Percentiles rank a stretch among this genome's conserved stretches.
phyloP scores from a whole-genome alignment of 2,113 vertebrate species.

The Brachypodius melanocephalos region DNA sequence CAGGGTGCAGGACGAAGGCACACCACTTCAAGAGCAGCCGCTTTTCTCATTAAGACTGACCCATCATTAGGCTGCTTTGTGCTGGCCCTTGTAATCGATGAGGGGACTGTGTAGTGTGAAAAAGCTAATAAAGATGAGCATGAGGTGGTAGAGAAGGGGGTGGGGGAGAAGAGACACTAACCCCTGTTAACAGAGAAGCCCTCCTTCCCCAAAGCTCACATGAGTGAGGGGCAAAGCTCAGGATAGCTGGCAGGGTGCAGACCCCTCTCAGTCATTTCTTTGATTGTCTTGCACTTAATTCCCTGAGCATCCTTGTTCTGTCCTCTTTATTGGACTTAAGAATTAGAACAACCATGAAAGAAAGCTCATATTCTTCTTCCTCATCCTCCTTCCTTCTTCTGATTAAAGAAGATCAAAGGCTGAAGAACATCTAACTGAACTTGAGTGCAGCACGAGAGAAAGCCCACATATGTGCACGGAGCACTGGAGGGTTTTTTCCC shows the following conservation, averaged over 20 bases:
- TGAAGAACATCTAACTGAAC: not conserved
- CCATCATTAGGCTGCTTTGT: conserved; percentile 88
- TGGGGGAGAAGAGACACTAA: conserved; percentile 14
- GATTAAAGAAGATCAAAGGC: conserved; percentile 38
- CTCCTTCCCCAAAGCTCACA: not conserved
- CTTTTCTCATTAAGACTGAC: conserved; percentile 91
- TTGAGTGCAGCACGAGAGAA: not conserved
- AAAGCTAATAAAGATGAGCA: conserved; percentile 66
- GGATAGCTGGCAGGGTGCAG: conserved; percentile 20
- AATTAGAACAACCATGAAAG: conserved; percentile 11
- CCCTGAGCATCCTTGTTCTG: not conserved
- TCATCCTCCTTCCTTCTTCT: not conserved
- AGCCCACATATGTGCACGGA: not conserved
- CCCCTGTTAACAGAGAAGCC: conserved; percentile 1
- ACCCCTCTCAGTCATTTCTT: conserved; percentile 11
- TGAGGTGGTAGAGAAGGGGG: conserved; percentile 17
- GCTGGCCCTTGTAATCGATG: conserved; percentile 87
- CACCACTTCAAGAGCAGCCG: conserved; percentile 76
- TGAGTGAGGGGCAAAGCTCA: not conserved
- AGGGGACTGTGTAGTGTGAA: conserved; percentile 74
- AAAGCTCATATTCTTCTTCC: not conserved
- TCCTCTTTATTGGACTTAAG: conserved; percentile 19
- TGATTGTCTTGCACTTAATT: conserved; percentile 6
- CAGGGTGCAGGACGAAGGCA: conserved; percentile 74
- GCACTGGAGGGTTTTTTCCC: not conserved